Percentiles rank a stretch among this genome's conserved stretches.
Evolutionary conservation across 2,888 invertebrate genomes (phyloP).

Genomic region (Protonemura montana): DNA sequence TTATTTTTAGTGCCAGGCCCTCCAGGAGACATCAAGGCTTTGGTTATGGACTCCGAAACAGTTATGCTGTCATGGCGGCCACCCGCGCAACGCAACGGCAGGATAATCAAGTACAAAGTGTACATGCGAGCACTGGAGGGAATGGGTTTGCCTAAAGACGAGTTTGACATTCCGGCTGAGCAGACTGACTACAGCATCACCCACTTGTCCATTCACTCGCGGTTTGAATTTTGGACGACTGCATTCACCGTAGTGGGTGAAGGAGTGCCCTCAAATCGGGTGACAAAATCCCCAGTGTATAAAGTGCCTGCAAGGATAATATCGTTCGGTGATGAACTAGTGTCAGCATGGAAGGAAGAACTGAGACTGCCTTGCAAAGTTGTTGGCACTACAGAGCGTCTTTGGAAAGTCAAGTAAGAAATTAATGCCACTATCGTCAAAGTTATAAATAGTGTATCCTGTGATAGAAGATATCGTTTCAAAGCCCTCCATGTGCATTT

Average conservation of each 20-base stretch:
- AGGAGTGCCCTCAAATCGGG: constrained; percentile 47
- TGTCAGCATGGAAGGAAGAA: constrained; percentile 56
- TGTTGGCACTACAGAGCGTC: constrained; percentile 55
- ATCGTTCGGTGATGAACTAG: constrained; percentile 54
- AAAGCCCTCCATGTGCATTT: too few species aligned
- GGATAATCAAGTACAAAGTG: constrained; percentile 58
- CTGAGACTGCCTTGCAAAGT: constrained; percentile 56
- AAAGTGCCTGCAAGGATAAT: constrained; percentile 56
- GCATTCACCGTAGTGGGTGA: constrained; percentile 47
- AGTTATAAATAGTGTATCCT: too few species aligned
- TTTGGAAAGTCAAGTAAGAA: constrained; percentile 54
- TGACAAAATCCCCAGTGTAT: constrained; percentile 47
- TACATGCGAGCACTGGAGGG: constrained; percentile 52
- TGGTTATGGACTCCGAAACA: constrained; percentile 56
- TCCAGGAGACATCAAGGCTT: constrained; percentile 58
- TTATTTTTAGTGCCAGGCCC: constrained; percentile 57
- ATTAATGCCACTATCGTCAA: too few species aligned
- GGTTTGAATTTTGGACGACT: constrained; percentile 48
- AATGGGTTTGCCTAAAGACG: constrained; percentile 45
- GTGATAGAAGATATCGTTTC: too few species aligned
- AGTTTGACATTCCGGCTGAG: constrained; percentile 46
- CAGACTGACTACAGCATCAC: constrained; percentile 48
- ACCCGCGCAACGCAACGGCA: constrained; percentile 57
- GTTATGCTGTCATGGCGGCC: constrained; percentile 59
- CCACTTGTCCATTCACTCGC: constrained; percentile 45